phyloP scores from a whole-genome alignment of 2,888 invertebrate genomes.

The Caenorhabditis parvicauda region DNA sequence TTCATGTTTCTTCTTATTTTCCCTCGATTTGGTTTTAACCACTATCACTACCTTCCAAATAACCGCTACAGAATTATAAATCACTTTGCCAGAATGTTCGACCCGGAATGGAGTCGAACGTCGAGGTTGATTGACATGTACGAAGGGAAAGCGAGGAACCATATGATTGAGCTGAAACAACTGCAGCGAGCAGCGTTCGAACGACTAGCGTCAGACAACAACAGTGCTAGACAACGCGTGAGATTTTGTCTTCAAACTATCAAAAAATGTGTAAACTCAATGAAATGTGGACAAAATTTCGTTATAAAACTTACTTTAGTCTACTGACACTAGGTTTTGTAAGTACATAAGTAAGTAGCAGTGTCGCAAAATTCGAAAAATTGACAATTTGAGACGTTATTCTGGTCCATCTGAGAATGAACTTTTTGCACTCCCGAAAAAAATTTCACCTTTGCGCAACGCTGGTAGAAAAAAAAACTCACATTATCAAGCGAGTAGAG shows the following conservation, averaged over 20 bases:
- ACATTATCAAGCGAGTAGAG: not conserved
- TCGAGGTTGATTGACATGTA: conserved; percentile 33
- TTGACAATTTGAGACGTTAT: too few relatives aligned
- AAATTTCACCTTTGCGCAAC: too few relatives aligned
- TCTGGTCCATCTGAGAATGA: too few relatives aligned
- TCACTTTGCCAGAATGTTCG: too few relatives aligned
- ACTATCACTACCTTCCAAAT: too few relatives aligned
- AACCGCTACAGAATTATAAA: too few relatives aligned
- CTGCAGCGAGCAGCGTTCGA: conserved; percentile 25
- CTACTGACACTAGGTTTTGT: not conserved
- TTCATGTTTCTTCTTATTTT: too few relatives aligned
- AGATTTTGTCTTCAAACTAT: not conserved
- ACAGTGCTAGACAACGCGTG: conserved; percentile 19
- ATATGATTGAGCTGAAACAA: conserved; percentile 27
- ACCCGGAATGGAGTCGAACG: too few relatives aligned
- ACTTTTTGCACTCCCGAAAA: too few relatives aligned
- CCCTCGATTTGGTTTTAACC: too few relatives aligned
- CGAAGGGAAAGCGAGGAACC: conserved; percentile 20
- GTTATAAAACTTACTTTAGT: not conserved
- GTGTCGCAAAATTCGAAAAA: too few relatives aligned
- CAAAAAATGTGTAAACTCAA: too few relatives aligned
- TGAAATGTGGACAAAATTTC: not conserved
- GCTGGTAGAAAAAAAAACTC: not conserved
- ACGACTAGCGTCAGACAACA: conserved; percentile 16
- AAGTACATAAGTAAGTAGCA: not conserved